A percentile compares a stretch with the other conserved stretches of the same genome.
Conservation (phyloP, 30 jellyfish, hydroid and myxozoan species). For the Mastigias papua region DNA sequence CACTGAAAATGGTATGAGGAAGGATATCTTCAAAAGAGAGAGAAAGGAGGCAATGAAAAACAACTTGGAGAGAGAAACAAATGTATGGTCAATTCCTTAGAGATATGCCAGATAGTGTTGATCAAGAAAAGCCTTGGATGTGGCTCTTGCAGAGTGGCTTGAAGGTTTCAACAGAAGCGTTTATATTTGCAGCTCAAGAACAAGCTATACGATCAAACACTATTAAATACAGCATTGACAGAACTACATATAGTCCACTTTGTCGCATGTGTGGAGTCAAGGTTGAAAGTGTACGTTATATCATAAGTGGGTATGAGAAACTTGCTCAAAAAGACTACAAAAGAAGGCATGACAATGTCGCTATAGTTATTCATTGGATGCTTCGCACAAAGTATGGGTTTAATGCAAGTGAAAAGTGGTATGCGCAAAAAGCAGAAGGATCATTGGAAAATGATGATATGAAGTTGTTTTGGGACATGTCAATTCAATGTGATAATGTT, state of each 20-base stretch:
- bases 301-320: neutral
- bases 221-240: neutral
- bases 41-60: too few relatives aligned
- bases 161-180: neutral
- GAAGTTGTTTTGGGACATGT: neutral
- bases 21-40: too few relatives aligned
- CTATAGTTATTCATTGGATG: neutral
- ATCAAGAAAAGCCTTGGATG: too few relatives aligned
- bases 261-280: neutral
- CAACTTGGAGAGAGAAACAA: too few relatives aligned
- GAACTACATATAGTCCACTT: neutral
- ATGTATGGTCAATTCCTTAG: too few relatives aligned
- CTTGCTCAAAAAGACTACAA: neutral
- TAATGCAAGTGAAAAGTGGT: neutral
- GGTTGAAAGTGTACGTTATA: neutral
- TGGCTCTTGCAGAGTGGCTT: too few relatives aligned
- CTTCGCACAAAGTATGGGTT: neutral
- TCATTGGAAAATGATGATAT: neutral
- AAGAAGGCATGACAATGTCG: neutral
- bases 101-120: too few relatives aligned
- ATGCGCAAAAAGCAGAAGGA: neutral
- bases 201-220: neutral
- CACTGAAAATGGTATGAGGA: too few relatives aligned
- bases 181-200: neutral
- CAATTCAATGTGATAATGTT: neutral